Conservation (phyloP, 2,113 vertebrate genomes). For the Poicephalus meyeri region DNA sequence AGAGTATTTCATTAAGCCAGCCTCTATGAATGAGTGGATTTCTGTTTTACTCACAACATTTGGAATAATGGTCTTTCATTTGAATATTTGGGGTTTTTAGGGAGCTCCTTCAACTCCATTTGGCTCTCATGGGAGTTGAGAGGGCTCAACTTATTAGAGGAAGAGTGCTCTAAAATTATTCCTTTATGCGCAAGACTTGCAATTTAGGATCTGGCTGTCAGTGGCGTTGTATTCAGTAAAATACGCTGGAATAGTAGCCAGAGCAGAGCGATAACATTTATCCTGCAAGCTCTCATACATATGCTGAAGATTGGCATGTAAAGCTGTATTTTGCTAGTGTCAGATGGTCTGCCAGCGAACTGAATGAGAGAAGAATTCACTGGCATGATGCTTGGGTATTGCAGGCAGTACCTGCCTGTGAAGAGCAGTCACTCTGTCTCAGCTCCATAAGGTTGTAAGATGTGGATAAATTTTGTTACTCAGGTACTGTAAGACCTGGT, state of each 20-base stretch:
- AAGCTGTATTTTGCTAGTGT: not conserved
- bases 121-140: not conserved
- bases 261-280: not conserved
- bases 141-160: not conserved
- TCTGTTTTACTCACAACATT: not conserved
- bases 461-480: not conserved
- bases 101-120: not conserved
- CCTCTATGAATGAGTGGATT: not conserved
- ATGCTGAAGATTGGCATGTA: not conserved
- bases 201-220: not conserved
- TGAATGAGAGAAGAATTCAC: not conserved
- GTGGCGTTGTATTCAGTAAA: not conserved
- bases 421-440: not conserved
- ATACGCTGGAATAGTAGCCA: not conserved
- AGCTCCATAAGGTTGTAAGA: not conserved
- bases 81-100: not conserved
- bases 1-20: not conserved
- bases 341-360: not conserved
- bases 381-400: not conserved
- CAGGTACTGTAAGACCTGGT: not conserved
- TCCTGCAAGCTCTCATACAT: not conserved
- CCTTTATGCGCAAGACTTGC: not conserved
- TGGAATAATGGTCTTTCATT: not conserved
- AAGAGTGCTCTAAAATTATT: not conserved
- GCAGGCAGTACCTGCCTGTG: not conserved